Conservation (phyloP, 2,888 invertebrate genomes). For the Limenitis camilla region DNA sequence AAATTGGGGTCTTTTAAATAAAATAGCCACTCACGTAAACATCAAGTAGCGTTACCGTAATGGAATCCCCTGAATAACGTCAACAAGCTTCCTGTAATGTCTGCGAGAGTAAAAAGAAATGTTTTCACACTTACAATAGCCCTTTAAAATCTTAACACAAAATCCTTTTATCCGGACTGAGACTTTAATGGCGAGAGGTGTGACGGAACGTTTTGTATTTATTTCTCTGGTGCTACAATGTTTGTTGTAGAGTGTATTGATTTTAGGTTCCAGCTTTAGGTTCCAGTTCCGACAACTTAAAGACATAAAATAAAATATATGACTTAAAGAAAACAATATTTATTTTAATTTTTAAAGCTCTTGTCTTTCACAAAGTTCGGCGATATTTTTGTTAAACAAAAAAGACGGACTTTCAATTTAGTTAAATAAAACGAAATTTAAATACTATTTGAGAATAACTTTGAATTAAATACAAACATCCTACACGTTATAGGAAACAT, state of each 20-base stretch:
- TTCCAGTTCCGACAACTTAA: too few relatives aligned
- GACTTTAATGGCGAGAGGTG: slow-evolving; percentile 14
- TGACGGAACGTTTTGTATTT: slow-evolving; percentile 8
- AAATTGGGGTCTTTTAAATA: slow-evolving; percentile 34
- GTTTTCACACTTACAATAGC: slow-evolving; percentile 42
- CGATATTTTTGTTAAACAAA: too few relatives aligned
- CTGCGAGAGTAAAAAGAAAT: slow-evolving; percentile 38
- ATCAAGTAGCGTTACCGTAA: slow-evolving; percentile 42
- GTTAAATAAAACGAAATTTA: too few relatives aligned
- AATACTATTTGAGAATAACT: too few relatives aligned
- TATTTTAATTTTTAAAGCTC: too few relatives aligned
- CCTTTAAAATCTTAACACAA: slow-evolving; percentile 34
- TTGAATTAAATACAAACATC: too few relatives aligned
- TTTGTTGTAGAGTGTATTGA: neutral
- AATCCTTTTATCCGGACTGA: slow-evolving; percentile 29
- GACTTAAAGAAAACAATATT: too few relatives aligned
- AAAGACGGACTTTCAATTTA: too few relatives aligned
- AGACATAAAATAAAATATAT: too few relatives aligned
- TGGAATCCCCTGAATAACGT: slow-evolving; percentile 47
- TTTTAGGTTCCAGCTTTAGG: too few relatives aligned
- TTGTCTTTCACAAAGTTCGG: too few relatives aligned
- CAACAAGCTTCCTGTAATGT: slow-evolving; percentile 24
- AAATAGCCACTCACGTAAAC: slow-evolving; percentile 44
- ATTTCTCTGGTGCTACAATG: slow-evolving; percentile 7
- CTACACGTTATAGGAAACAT: too few relatives aligned